These are phyloP conservation scores for Sarcophaga subvicina DNA, from an alignment of 2,888 invertebrate species.

Conservation along the genomic window DNA sequence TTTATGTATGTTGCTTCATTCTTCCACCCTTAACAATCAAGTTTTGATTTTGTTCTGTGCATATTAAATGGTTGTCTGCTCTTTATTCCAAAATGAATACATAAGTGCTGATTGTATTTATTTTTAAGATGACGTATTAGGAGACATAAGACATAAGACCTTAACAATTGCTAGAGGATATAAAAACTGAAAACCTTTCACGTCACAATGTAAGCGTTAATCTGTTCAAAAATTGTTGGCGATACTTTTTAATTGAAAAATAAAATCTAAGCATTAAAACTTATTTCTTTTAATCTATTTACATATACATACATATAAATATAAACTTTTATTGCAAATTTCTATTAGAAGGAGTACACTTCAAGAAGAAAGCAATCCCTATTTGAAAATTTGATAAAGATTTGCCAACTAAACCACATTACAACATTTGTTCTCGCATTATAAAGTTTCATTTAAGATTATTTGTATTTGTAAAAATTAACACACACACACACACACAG, in stretches of 20 bases:
- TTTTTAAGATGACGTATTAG: background rate
- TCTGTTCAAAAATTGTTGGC: background rate
- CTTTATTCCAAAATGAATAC: background rate
- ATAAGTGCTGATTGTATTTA: background rate
- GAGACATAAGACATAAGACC: too few relatives aligned
- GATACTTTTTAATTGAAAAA: background rate
- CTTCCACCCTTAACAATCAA: background rate
- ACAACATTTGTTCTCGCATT: background rate
- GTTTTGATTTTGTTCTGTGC: background rate
- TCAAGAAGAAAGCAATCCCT: background rate
- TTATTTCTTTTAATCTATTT: background rate
- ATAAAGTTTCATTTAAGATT: background rate
- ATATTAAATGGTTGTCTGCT: background rate
- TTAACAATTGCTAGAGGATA: too few relatives aligned
- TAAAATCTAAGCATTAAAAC: background rate
- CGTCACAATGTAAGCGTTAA: background rate
- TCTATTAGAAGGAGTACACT: too few relatives aligned
- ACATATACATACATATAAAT: background rate
- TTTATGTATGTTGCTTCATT: conserved; percentile 23
- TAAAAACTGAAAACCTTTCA: too few relatives aligned
- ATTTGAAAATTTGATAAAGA: background rate
- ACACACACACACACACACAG: too few relatives aligned
- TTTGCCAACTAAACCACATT: background rate
- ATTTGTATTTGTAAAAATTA: too few relatives aligned
- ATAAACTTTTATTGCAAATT: background rate